Evolutionary conservation across 1,140 invertebrate genomes (phyloP).

Genomic region (Rhysida immarginata): DNA sequence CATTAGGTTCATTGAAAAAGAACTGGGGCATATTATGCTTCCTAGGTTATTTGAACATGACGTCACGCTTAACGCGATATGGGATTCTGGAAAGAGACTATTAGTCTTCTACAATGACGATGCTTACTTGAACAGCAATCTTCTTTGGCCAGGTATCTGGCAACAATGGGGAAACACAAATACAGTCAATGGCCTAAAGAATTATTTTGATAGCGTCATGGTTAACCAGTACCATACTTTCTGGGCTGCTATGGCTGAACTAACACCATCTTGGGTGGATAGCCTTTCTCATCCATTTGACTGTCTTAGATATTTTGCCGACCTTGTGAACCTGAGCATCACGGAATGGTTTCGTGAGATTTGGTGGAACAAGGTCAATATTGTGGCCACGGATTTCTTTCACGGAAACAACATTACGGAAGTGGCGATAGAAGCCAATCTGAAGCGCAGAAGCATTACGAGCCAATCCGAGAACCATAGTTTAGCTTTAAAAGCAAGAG

Average conservation of each 20-base stretch:
- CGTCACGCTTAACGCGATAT: constrained; percentile 42
- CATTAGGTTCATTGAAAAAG: constrained; percentile 38
- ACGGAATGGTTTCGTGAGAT: constrained; percentile 34
- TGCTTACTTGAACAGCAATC: background rate
- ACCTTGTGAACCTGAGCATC: constrained; percentile 43
- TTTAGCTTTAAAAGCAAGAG: too few relatives aligned
- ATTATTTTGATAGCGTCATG: background rate
- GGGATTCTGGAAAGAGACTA: constrained; percentile 40
- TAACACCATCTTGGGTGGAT: constrained; percentile 52
- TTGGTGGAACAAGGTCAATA: constrained; percentile 39
- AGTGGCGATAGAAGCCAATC: constrained; percentile 39
- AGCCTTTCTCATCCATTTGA: constrained; percentile 44
- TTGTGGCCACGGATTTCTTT: constrained; percentile 45
- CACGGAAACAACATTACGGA: constrained; percentile 40
- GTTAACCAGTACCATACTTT: constrained; percentile 27
- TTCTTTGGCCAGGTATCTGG: constrained; percentile 6
- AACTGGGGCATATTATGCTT: constrained; percentile 41
- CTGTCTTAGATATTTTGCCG: constrained; percentile 49
- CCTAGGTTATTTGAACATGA: constrained; percentile 21
- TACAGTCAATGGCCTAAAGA: background rate
- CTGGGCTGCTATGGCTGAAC: constrained; percentile 64
- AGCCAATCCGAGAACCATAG: too few relatives aligned
- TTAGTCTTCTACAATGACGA: constrained; percentile 41
- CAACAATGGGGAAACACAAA: constrained; percentile 8
- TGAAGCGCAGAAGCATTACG: too few relatives aligned